Base-by-base conservation (phyloP, 30 jellyfish, hydroid and myxozoan genomes). In the Pelagia noctiluca region DNA sequence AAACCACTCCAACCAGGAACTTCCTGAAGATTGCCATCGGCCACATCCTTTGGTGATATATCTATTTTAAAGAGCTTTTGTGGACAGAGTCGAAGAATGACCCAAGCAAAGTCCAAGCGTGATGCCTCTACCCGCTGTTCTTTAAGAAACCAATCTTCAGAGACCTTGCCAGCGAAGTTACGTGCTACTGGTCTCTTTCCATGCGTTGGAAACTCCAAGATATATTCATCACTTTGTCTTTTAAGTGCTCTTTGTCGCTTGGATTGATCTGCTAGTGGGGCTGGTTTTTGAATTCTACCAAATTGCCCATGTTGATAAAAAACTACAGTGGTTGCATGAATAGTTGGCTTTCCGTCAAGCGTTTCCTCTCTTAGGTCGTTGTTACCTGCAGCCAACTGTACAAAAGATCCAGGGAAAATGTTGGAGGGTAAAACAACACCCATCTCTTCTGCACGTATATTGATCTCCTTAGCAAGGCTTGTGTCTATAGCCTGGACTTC, bases 1-100 rank as follows among this genome's bases (percentile, higher is more conserved):
- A 52, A 52, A 3, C 68, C 68, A 52, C 68, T 52, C 68, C 68
- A 52, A 30, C 68, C 21, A 10, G 68, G 68, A 25, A 52, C 26
- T 25, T 25, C 21, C 68, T 52, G 68, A 30, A 52, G 30, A 3
- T 52, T 30, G 16, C 21, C 30, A 8, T 3, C 68, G 26, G 68
- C 68, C 16, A 52, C 21, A 30, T 30, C 68, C 26, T n/a, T n/a
- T n/a, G n/a, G n/a, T n/a, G n/a, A n/a, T n/a, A n/a, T n/a, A 30
- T 52, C 68, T 52, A 10, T 30, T 10, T 52, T 52, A 52, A 52
- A 8, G 68, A n/a, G n/a, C n/a, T n/a, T 52, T 52, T 8, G 30
- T 19, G 68, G 30, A 25, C 21, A 10, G 16, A 52, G 16, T 10
- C 68, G 26, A 52, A 52, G 68, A 30, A 52, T 25, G 21, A 19